Base-by-base conservation (phyloP, 2,888 invertebrate species). In the Phengaris alcon region DNA sequence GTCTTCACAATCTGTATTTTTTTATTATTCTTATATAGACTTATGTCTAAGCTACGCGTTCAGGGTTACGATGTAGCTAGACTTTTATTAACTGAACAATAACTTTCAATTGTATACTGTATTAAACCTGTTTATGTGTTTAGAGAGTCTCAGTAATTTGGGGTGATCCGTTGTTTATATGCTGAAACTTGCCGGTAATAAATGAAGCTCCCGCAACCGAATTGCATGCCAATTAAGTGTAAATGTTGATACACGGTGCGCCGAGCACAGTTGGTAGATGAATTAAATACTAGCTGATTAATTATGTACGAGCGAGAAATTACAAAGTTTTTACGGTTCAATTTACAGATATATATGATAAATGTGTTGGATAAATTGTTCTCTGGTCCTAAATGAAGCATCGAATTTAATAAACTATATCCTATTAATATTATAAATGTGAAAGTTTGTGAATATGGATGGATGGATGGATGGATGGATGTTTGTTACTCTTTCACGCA, bases 181-280 rank as follows among this genome's bases (percentile, higher is more conserved):
- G 64, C 35, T 64, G 35, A 35, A 64, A 64, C 64, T 64, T 35
- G 35, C 10, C 12, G 6, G 64, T 64, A 64, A 64, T 64, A 64
- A 64, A 64, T 64, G 64, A 64, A 44, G 64, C 35, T 59, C 22
- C 15, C 64, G 10, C 35, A 35, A 44, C 35, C 64, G 35, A 64
- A 64, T 64, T 64, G 64, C 64, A 64, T 44, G 64, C 64, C 64
- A 64, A 64, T 64, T 44, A 13, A 64, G 35, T 64, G 64, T 64
- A 64, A 64, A 64, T 64, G 64, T 64, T 64, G 64, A 64, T 35
- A 64, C 64, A 64, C 64, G 64, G 64, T 59, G 59, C 22, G 35
- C 64, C 64, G 64, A 15, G 59, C 64, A 44, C 64, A 64, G 64
- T 10, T 12, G 52, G 52, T 64, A 1, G 12, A 5, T 44, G 22